Conservation (phyloP, 2,888 invertebrate species). For the Coenonympha arcania region DNA sequence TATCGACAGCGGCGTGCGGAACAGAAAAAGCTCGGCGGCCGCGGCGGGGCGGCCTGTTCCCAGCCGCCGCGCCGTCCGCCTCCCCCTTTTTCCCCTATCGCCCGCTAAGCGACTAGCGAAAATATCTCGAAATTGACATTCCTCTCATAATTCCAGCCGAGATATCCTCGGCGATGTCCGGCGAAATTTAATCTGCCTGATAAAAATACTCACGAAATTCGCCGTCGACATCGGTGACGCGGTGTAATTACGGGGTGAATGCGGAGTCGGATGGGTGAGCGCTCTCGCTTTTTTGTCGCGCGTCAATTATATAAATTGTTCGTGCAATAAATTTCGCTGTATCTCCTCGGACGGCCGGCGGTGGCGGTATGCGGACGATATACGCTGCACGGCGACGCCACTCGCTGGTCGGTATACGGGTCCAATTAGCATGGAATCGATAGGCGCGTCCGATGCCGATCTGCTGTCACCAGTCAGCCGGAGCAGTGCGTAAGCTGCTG, state of each 20-base stretch:
- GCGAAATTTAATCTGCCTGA: conserved; percentile 55
- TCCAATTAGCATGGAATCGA: conserved; percentile 74
- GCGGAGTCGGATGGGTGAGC: conserved; percentile 61
- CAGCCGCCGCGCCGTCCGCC: conserved; percentile 51
- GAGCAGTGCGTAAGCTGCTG: conserved; percentile 57
- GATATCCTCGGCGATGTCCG: conserved; percentile 59
- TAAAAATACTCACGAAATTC: conserved; percentile 60
- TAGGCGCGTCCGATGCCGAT: conserved; percentile 66
- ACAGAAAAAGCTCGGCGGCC: conserved; percentile 54
- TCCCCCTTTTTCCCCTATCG: conserved; percentile 46
- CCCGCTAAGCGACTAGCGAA: conserved; percentile 62
- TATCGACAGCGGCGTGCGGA: conserved; percentile 47
- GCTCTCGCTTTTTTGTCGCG: conserved; percentile 69
- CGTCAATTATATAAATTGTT: conserved; percentile 74
- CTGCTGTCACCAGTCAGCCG: conserved; percentile 60
- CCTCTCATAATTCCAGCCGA: conserved; percentile 63
- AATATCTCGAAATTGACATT: conserved; percentile 72
- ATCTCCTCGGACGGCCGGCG: conserved; percentile 58
- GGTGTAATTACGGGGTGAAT: conserved; percentile 60
- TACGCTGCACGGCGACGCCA: too few relatives aligned
- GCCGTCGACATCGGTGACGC: conserved; percentile 45
- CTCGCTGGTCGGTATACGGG: conserved; percentile 41
- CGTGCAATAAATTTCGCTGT: conserved; percentile 72
- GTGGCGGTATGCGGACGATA: conserved; percentile 53
- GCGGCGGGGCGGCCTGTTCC: conserved; percentile 54